These are phyloP conservation scores for Ceraclea dissimilis DNA, from an alignment of 2,888 invertebrate genomes.

Conservation along the genomic window DNA sequence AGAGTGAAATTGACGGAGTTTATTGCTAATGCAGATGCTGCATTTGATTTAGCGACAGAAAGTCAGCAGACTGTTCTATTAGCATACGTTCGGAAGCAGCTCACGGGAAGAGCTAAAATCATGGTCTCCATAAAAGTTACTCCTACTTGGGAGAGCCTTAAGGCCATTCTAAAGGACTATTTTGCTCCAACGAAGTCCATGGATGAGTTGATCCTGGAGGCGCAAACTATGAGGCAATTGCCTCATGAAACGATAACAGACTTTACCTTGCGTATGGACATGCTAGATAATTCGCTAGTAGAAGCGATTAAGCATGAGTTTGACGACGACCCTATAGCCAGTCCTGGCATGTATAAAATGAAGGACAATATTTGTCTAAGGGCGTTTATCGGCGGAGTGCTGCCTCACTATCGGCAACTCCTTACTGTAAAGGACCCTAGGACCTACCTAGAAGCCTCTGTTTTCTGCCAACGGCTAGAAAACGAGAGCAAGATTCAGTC, in stretches of 20 bases:
- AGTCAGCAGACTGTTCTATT: conserved; percentile 3
- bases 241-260: conserved; percentile 2
- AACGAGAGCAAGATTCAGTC: conserved; percentile 1
- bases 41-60: not conserved
- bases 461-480: conserved; percentile 3
- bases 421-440: not conserved
- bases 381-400: not conserved
- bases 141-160: too few species aligned
- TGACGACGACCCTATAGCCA: not conserved
- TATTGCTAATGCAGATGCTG: conserved; percentile 2
- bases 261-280: conserved; percentile 5
- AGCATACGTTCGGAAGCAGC: not conserved
- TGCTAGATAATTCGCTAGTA: not conserved
- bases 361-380: not conserved
- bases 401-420: not conserved
- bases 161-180: too few species aligned
- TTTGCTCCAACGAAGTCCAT: conserved; percentile 3
- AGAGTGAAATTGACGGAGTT: conserved; percentile 1
- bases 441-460: not conserved
- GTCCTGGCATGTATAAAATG: not conserved
- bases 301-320: conserved; percentile 4
- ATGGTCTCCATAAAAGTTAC: not conserved
- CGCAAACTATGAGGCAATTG: not conserved
- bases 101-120: not conserved
- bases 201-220: not conserved